Evolutionary conservation across 2,797 vertebrate species (phyloP).

Genomic region (Brotula barbata): DNA sequence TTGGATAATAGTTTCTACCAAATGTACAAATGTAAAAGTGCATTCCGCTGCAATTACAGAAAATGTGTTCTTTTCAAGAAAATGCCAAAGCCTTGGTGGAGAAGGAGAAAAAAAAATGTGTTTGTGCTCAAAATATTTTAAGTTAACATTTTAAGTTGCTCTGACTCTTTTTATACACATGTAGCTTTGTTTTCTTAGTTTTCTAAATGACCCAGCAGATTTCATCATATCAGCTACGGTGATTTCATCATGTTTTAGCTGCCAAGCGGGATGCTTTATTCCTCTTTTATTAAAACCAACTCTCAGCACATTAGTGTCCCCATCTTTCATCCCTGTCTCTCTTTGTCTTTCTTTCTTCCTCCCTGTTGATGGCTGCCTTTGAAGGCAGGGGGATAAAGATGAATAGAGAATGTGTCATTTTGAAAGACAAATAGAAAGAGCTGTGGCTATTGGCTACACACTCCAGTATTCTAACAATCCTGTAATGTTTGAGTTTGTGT

Average conservation of each 20-base stretch:
- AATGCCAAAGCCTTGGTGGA: no score
- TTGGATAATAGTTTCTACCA: no score
- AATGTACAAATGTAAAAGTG: no score
- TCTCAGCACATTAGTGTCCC: slow-evolving; percentile 55
- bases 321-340: slow-evolving; percentile 56
- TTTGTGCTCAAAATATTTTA: no score
- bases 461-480: slow-evolving; percentile 22
- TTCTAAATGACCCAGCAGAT: slow-evolving; percentile 49
- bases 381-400: slow-evolving; percentile 52
- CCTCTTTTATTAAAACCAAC: slow-evolving; percentile 51
- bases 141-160: background rate
- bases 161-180: slow-evolving; percentile 1
- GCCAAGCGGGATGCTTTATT: slow-evolving; percentile 62
- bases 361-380: slow-evolving; percentile 55
- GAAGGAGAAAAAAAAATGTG: no score
- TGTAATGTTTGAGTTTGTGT: no score
- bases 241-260: slow-evolving; percentile 63
- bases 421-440: slow-evolving; percentile 55
- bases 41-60: no score
- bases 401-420: slow-evolving; percentile 49
- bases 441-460: slow-evolving; percentile 27
- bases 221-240: slow-evolving; percentile 53
- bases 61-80: no score
- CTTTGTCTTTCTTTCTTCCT: slow-evolving; percentile 59
- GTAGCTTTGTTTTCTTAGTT: slow-evolving; percentile 48